These are phyloP conservation scores for Istiophorus platypterus DNA, from an alignment of 2,113 vertebrate species.

Conservation along the genomic window DNA sequence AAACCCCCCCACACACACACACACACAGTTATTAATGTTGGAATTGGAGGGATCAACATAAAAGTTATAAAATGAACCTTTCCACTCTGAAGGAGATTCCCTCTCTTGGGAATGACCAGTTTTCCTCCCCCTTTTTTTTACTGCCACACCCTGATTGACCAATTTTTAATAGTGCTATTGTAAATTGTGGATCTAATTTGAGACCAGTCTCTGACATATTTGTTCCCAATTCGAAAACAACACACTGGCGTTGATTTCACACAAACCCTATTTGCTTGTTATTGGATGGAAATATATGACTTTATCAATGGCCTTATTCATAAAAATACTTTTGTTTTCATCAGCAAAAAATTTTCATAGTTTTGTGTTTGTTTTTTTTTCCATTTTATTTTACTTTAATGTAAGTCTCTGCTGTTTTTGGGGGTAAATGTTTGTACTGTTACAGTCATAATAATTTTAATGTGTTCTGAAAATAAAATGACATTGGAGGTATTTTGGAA, in stretches of 20 bases:
- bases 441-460: conserved; percentile 57
- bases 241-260: conserved; percentile 10
- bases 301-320: conserved; percentile 75
- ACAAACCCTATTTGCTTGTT: background rate
- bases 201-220: conserved; percentile 21
- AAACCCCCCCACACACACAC: no score
- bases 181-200: conserved; percentile 19
- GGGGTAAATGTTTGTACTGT: conserved; percentile 74
- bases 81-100: background rate
- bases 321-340: conserved; percentile 30
- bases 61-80: background rate
- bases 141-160: conserved; percentile 15
- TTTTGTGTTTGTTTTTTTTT: no score
- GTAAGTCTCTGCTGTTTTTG: conserved; percentile 49
- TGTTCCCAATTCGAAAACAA: conserved; percentile 18
- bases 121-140: background rate
- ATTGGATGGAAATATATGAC: conserved; percentile 1
- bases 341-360: conserved; percentile 33
- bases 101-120: conserved; percentile 1
- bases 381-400: conserved; percentile 36
- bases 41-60: conserved; percentile 3
- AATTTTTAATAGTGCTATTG: conserved; percentile 26
- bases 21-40: background rate
- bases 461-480: conserved; percentile 68
- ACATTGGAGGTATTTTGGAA: conserved; percentile 55